Percentiles rank a stretch among this genome's conserved stretches.
These are phyloP conservation scores for Drosophila infuscata DNA, from an alignment of 2,888 invertebrate genomes.

Conservation along the genomic window DNA sequence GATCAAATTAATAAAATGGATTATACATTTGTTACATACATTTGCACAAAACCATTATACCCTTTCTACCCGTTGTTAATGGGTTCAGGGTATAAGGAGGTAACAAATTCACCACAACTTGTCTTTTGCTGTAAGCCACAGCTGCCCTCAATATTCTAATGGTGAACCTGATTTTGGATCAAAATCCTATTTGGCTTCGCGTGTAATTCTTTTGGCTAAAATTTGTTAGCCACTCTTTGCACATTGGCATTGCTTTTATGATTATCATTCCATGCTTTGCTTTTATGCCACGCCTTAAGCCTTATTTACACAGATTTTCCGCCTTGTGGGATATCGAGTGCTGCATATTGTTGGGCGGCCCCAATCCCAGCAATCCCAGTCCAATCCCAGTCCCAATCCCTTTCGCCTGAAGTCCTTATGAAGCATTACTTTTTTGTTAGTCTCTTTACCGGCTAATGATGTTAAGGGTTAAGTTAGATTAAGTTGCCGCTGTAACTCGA, in stretches of 20 bases:
- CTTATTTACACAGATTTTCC: conserved; percentile 31
- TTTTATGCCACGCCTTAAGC: conserved; percentile 16
- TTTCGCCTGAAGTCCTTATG: not conserved
- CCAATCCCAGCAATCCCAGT: not conserved
- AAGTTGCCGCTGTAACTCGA: conserved; percentile 27
- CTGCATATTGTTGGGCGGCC: not conserved
- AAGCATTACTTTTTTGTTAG: conserved; percentile 11
- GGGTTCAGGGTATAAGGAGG: conserved; percentile 12
- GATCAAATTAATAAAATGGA: not conserved
- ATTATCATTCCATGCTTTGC: conserved; percentile 18
- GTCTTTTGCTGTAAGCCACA: conserved; percentile 55
- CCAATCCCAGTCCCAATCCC: not conserved
- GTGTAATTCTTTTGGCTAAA: not conserved
- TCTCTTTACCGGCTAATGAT: conserved; percentile 7
- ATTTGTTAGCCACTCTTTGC: conserved; percentile 20
- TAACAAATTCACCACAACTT: conserved; percentile 56
- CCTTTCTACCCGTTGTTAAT: not conserved
- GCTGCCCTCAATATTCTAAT: conserved; percentile 37
- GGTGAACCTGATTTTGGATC: conserved; percentile 32
- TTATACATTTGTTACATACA: not conserved
- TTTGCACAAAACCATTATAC: not conserved
- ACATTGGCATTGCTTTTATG: conserved; percentile 14
- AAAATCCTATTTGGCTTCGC: conserved; percentile 6
- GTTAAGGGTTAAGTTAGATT: conserved; percentile 8
- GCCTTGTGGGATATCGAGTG: conserved; percentile 13